Percentiles rank a stretch among this genome's conserved stretches.
Conservation (phyloP, 2,113 vertebrate species). For the Ptilorrhoa leucosticta region DNA sequence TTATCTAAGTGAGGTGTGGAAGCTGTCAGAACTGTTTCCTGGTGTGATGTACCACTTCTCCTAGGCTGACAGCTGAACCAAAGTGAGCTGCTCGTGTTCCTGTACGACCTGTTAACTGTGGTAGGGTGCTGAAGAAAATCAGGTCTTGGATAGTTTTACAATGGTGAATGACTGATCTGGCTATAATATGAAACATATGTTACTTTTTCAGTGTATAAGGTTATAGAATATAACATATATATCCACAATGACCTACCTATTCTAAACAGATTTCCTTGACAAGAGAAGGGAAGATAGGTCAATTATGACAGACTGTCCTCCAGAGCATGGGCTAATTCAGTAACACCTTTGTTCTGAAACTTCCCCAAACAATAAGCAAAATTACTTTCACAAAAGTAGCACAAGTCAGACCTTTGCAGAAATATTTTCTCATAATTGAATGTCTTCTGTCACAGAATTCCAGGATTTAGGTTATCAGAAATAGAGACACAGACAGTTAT, state of each 20-base stretch:
- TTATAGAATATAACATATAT: not conserved
- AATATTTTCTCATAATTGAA: not conserved
- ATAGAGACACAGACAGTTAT: not conserved
- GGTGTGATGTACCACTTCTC: accelerated
- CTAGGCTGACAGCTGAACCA: not conserved
- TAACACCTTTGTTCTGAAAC: not conserved
- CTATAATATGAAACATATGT: not conserved
- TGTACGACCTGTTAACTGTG: not conserved
- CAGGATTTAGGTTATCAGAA: not conserved
- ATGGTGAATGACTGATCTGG: not conserved
- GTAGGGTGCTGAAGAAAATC: not conserved
- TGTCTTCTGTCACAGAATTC: not conserved
- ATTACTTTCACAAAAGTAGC: not conserved
- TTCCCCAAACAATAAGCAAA: not conserved
- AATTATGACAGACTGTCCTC: not conserved
- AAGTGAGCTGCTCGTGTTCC: not conserved
- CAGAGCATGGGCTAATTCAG: not conserved
- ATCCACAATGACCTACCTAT: not conserved
- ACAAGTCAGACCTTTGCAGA: not conserved
- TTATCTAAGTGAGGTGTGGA: not conserved
- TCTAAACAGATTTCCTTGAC: not conserved
- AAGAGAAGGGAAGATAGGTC: not conserved
- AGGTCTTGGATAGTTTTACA: not conserved
- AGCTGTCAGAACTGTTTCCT: not conserved
- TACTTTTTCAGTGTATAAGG: not conserved